Conservation (phyloP, 2,888 invertebrate species). For the Agriopis aurantiaria region DNA sequence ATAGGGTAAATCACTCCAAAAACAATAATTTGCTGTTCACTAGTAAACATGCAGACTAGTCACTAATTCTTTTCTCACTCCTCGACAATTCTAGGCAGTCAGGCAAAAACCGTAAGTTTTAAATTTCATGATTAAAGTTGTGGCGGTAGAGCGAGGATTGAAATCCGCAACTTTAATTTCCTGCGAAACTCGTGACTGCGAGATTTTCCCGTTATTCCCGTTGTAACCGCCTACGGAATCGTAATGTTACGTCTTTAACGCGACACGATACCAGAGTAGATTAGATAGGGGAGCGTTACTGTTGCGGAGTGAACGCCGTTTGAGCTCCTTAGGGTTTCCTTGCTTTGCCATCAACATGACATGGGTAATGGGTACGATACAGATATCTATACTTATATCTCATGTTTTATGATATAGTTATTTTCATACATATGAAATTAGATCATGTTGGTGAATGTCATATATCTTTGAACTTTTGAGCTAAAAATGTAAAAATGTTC, state of each 20-base stretch:
- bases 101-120: too few species aligned
- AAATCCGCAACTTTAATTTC: conserved; percentile 61
- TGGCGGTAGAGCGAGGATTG: conserved; percentile 43
- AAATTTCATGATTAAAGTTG: conserved; percentile 40
- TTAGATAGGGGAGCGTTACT: conserved; percentile 30
- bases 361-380: conserved; percentile 13
- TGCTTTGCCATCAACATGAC: conserved; percentile 17
- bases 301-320: conserved; percentile 25
- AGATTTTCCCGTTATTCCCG: conserved; percentile 45
- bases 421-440: too few species aligned
- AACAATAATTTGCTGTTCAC: too few species aligned
- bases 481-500: too few species aligned
- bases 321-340: conserved; percentile 19
- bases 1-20: too few species aligned
- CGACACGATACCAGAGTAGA: conserved; percentile 35
- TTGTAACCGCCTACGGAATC: conserved; percentile 40
- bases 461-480: too few species aligned
- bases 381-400: background rate
- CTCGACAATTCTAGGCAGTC: too few species aligned
- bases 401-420: background rate
- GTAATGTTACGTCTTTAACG: conserved; percentile 37
- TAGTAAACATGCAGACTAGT: too few species aligned
- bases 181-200: conserved; percentile 50
- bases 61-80: too few species aligned
- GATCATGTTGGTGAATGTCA: too few species aligned